Evolutionary conservation across 2,113 vertebrate species (phyloP), one percentile per base, ranked within the genome.

Genomic region (Sterrhoptilus dennistouni): DNA sequence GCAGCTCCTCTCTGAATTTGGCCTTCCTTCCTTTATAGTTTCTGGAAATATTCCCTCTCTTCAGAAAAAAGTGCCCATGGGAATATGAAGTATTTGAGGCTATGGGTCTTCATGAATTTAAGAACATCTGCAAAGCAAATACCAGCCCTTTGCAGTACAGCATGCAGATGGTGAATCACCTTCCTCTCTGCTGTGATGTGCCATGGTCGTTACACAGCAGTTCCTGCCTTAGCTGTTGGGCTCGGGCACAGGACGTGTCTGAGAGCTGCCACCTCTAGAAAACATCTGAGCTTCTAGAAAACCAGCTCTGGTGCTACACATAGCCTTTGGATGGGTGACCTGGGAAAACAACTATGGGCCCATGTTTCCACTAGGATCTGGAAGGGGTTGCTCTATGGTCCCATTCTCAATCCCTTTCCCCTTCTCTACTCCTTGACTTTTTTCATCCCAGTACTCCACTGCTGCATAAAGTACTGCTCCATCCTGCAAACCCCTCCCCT

Each of bases 81-180:
- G 79, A 86, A 35, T 77, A 27, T 38, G 68, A 83, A 59, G 59
- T 83, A 19, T 59, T 80, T 3, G 0, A 64, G 47, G 52, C 63
- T 63, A 54, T 0, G 4, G 72, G 25, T 72, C 28, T 95, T 25
- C 0, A 1, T 66, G 68, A 74, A 59, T 77, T 28, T 80, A 45
- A 86, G 50, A 11, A 42, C 6, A 0, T 1, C 1, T 4, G 78
- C 80, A 87, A 76, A 90, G 28, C 1, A 12, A 87, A 10, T 20
- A 56, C 76, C 87, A 79, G 66, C 59, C 45, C 36, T 24, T 71
- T 0, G 0, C 27, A 68, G 83, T 2, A 0, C 0, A 0, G 53
- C 0, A 0, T 68, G 42, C 88, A 83, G 88, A 74, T 80, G 83
- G 71, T 0, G 3, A 90, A 86, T 54, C 59, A 38, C 59, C 0